Conservation (phyloP, 2,888 invertebrate species). For the Caenorhabditis doughertyi region DNA sequence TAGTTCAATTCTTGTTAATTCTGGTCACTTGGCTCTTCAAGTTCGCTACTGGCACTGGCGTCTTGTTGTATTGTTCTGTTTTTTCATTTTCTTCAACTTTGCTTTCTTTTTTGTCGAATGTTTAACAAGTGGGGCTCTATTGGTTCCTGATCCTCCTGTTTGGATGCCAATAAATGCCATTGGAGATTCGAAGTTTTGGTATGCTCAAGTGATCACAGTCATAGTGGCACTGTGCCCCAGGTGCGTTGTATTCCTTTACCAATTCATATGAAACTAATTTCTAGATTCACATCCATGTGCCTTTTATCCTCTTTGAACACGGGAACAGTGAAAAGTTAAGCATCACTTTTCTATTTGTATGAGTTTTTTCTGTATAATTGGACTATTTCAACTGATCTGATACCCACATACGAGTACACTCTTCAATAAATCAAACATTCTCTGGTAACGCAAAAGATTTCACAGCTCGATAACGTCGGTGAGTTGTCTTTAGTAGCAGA, state of each 20-base stretch:
- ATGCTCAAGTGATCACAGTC: slow-evolving; percentile 55
- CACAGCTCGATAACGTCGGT: slow-evolving; percentile 51
- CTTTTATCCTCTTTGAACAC: slow-evolving; percentile 42
- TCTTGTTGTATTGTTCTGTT: slow-evolving; percentile 63
- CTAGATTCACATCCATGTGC: slow-evolving; percentile 52
- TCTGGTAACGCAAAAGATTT: slow-evolving; percentile 48
- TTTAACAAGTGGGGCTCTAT: slow-evolving; percentile 6
- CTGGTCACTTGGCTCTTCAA: slow-evolving; percentile 92
- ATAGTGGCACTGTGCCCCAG: slow-evolving; percentile 70
- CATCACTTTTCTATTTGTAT: neutral
- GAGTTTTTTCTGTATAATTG: slow-evolving; percentile 29
- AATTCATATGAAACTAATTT: neutral
- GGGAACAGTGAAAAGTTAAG: neutral
- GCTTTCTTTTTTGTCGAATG: slow-evolving; percentile 54
- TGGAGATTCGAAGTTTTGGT: slow-evolving; percentile 66
- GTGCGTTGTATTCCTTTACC: slow-evolving; percentile 16
- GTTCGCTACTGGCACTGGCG: slow-evolving; percentile 89
- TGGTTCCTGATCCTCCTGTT: slow-evolving; percentile 67
- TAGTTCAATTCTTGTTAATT: slow-evolving; percentile 91
- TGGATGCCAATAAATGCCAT: slow-evolving; percentile 61
- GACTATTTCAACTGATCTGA: slow-evolving; percentile 39
- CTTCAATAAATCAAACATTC: slow-evolving; percentile 54
- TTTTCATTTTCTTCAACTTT: slow-evolving; percentile 73
- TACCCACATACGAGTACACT: slow-evolving; percentile 38
- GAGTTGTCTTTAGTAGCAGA: slow-evolving; percentile 20